phyloP scores from a whole-genome alignment of 2,797 vertebrate species.

The Molothrus aeneus region DNA sequence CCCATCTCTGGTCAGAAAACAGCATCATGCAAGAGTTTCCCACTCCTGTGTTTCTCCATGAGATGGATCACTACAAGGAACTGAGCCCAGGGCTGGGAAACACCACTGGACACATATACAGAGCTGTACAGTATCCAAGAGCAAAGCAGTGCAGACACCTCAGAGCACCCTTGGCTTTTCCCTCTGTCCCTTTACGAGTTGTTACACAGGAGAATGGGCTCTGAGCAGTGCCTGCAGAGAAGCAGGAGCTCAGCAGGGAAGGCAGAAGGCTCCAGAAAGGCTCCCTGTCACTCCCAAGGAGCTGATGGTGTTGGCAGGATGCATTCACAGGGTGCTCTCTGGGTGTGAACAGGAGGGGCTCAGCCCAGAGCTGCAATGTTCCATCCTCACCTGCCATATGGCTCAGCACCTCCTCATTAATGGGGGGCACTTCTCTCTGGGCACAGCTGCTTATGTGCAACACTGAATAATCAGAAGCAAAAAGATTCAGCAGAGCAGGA shows the following conservation, averaged over 20 bases:
- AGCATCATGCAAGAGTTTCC: background rate
- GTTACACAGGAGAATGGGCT: background rate
- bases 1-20: background rate
- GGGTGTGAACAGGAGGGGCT: background rate
- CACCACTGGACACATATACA: background rate
- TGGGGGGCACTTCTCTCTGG: background rate
- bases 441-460: background rate
- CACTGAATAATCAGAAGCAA: background rate
- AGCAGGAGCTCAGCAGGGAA: background rate
- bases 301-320: background rate
- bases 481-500: background rate
- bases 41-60: background rate
- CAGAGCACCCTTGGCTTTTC: background rate
- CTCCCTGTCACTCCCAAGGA: background rate
- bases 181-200: background rate
- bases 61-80: background rate
- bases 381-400: conserved; percentile 14
- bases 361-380: background rate
- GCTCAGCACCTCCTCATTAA: background rate
- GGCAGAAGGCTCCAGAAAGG: background rate
- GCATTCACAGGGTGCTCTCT: fast-evolving
- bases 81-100: background rate
- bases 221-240: background rate
- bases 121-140: background rate
- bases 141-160: background rate